Conservation (phyloP, 2,888 invertebrate genomes). For the Craniophora ligustri region DNA sequence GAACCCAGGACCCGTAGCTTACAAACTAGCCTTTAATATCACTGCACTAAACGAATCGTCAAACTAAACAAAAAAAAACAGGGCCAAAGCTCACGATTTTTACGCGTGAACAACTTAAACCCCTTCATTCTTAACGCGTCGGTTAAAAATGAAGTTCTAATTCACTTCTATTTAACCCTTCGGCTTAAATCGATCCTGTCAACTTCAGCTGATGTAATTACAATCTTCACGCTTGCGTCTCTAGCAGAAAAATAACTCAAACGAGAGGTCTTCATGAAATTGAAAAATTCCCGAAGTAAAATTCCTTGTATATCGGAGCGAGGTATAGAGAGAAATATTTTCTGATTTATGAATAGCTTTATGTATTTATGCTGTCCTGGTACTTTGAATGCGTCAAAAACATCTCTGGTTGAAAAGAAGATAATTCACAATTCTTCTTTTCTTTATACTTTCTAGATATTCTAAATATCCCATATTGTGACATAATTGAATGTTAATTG, state of each 20-base stretch:
- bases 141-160: neutral
- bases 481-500: too few species aligned
- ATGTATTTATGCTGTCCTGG: neutral
- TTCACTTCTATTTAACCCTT: constrained; percentile 25
- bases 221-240: constrained; percentile 48
- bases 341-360: constrained; percentile 6
- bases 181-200: constrained; percentile 55
- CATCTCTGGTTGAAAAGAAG: too few species aligned
- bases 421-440: too few species aligned
- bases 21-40: too few species aligned
- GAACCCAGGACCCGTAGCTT: too few species aligned
- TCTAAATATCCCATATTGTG: too few species aligned
- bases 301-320: constrained; percentile 20
- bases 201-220: constrained; percentile 62
- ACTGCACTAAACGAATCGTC: too few species aligned
- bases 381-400: neutral
- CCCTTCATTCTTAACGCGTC: neutral
- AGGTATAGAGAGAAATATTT: constrained; percentile 7
- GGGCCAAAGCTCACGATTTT: too few species aligned
- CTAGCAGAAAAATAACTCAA: constrained; percentile 36
- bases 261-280: constrained; percentile 37
- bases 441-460: too few species aligned
- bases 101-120: neutral
- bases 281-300: constrained; percentile 45
- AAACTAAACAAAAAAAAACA: too few species aligned